Percentiles rank a stretch among this genome's conserved stretches.
phyloP scores from a whole-genome alignment of 2,797 vertebrate genomes.

The Gallirallus australis region DNA sequence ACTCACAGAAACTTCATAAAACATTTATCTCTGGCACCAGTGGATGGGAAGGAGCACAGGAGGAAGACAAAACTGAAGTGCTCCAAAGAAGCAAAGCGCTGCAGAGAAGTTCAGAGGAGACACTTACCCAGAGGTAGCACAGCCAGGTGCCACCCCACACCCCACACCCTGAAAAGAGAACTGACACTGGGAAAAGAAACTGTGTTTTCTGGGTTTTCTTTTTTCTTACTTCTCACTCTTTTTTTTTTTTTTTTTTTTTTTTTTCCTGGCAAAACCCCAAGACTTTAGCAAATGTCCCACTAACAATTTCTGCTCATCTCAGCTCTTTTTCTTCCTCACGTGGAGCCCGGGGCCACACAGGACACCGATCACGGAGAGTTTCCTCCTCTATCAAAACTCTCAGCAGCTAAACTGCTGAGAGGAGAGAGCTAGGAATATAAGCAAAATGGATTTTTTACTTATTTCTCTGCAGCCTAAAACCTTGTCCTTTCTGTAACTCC shows the following conservation, averaged over 20 bases:
- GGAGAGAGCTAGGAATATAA: neutral
- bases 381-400: neutral
- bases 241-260: neutral
- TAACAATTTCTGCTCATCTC: neutral
- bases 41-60: neutral
- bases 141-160: neutral
- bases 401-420: neutral
- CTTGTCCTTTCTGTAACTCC: neutral
- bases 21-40: accelerated
- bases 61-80: neutral
- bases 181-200: conserved; percentile 26
- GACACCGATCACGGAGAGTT: neutral
- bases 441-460: neutral
- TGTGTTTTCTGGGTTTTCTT: neutral
- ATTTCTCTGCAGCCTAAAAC: neutral
- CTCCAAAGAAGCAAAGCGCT: neutral
- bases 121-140: neutral
- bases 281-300: neutral
- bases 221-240: neutral
- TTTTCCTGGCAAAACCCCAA: neutral
- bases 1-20: neutral
- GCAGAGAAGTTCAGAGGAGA: neutral
- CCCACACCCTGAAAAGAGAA: neutral
- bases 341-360: neutral
- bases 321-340: neutral